Evolutionary conservation across 2,888 invertebrate genomes (phyloP).

Genomic region (Ypsolopha scabrella): DNA sequence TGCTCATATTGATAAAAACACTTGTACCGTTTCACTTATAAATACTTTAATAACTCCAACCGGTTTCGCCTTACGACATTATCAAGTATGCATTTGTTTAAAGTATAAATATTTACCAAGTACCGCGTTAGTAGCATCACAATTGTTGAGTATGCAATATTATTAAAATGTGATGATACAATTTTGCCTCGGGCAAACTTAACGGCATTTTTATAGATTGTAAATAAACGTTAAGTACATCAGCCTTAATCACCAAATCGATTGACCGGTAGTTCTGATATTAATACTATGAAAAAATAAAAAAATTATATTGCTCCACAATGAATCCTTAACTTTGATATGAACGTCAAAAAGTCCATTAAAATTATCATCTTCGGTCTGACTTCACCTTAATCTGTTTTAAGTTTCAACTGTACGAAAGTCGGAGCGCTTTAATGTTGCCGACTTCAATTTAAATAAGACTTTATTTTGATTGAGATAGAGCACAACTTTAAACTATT

Average conservation of each 20-base stretch:
- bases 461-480: background rate
- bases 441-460: background rate
- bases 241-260: background rate
- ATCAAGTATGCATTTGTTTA: no score
- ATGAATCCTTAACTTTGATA: slow-evolving; percentile 26
- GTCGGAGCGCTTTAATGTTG: background rate
- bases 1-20: no score
- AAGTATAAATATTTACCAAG: no score
- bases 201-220: no score
- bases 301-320: slow-evolving; percentile 2
- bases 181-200: no score
- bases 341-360: slow-evolving; percentile 41
- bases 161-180: no score
- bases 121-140: no score
- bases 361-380: slow-evolving; percentile 39
- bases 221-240: background rate
- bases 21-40: no score
- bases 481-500: background rate
- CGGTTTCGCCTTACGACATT: no score
- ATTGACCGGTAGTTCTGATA: background rate
- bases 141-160: no score
- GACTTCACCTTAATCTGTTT: slow-evolving; percentile 51
- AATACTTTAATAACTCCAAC: no score
- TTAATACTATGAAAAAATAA: background rate
- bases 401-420: slow-evolving; percentile 18